phyloP scores from a whole-genome alignment of 2,113 vertebrate species.

The Atherinomorus stipes region DNA sequence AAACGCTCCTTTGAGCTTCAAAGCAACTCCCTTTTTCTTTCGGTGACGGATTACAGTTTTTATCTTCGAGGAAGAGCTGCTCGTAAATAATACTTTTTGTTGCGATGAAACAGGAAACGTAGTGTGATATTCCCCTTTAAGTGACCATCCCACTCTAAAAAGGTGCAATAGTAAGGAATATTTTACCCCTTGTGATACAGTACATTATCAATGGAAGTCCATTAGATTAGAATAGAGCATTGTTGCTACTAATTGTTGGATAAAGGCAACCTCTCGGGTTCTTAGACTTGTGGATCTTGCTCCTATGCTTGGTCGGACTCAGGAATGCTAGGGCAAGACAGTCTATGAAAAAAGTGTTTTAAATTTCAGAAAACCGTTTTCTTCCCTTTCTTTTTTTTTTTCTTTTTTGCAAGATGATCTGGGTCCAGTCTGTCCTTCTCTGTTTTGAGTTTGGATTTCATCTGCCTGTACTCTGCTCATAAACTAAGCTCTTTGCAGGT shows the following conservation, averaged over 20 bases:
- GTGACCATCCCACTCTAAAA: conserved; percentile 27
- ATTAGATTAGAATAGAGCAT: conserved; percentile 6
- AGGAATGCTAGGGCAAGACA: conserved; percentile 57
- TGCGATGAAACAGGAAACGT: conserved; percentile 51
- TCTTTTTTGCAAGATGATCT: conserved; percentile 14
- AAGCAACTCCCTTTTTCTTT: conserved; percentile 36
- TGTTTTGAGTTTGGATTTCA: conserved; percentile 52
- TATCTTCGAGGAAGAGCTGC: conserved; percentile 47
- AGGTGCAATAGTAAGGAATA: conserved; percentile 57
- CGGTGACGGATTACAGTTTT: conserved; percentile 50
- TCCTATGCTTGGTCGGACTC: conserved; percentile 39
- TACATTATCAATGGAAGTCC: conserved; percentile 35
- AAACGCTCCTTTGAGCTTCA: conserved; percentile 52
- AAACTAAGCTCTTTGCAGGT: conserved; percentile 70
- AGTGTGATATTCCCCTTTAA: conserved; percentile 61
- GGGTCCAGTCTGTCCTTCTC: conserved; percentile 40
- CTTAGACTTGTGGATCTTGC: conserved; percentile 42
- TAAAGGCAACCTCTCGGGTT: conserved; percentile 30
- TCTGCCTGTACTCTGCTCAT: conserved; percentile 54
- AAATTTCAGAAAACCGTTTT: conserved; percentile 31
- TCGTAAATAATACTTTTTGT: conserved; percentile 53
- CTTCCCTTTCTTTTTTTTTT: neutral
- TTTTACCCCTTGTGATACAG: conserved; percentile 48
- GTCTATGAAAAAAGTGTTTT: conserved; percentile 55
- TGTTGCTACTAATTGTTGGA: conserved; percentile 39